Base-by-base conservation (phyloP, 2,113 vertebrate genomes). In the Leptodactylus fuscus region DNA sequence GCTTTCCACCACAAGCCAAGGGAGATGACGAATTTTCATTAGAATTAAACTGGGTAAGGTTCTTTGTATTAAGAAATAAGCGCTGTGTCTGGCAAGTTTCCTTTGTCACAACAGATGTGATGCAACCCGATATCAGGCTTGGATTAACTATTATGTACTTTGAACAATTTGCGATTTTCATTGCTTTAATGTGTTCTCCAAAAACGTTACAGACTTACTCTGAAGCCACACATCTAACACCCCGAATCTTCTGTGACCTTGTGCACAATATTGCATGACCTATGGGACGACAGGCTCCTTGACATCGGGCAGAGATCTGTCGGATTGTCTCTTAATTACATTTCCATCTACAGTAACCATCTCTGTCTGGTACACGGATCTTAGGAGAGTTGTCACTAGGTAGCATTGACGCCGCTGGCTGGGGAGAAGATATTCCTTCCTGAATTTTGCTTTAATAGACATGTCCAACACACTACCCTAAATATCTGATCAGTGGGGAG, bases 1-100 rank as follows among this genome's bases (percentile, higher is more conserved):
- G 48, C 74, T 34, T 77, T 53, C 5, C 70, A 73, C 70, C 41
- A 32, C 41, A 75, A 46, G 71, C 41, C 5, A 48, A 48, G 22
- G 29, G 44, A 24, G 18, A 34, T 78, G 49, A 58, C 29, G 76
- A 78, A 38, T n/a, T 55, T 55, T 58, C 4, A 58, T 38, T 51
- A 58, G 32, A 58, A 78, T 13, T 58, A 78, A 58, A 55, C 76
- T 48, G 44, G 44, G 48, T 76, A 76, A 32, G 73, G 36, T 38
- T 55, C 51, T 58, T 55, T 58, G 48, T 76, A 55, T 55, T 38
- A 78, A 58, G 76, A 58, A 78, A 55, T 55, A 78, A 53, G 49
- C 10, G 76, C 27, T 78, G 49, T 36, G 76, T 78, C 51, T 78
- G 51, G 16, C 75, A 53, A 32, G 76, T 58, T 78, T 78, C 51